Conservation (phyloP, 1,140 invertebrate genomes). For the Drosophila saltans region DNA sequence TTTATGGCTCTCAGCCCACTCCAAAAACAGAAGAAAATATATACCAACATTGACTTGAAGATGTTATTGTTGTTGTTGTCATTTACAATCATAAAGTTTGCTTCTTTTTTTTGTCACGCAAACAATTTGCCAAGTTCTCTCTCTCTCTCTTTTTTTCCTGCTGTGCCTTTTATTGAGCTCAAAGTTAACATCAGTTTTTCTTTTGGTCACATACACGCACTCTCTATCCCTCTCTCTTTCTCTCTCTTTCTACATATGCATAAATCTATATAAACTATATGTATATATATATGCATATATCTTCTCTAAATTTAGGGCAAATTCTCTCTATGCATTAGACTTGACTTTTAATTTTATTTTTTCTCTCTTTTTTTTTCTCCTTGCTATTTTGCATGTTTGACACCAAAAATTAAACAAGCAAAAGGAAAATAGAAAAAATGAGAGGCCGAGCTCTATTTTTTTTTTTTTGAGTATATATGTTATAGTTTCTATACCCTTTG, state of each 20-base stretch:
- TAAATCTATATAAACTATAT: not conserved
- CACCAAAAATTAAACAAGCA: constrained; percentile 19
- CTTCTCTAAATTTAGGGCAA: constrained; percentile 20
- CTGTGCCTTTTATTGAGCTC: constrained; percentile 61
- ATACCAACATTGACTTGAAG: constrained; percentile 31
- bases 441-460: too few relatives aligned
- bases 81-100: constrained; percentile 71
- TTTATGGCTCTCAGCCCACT: constrained; percentile 43
- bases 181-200: constrained; percentile 35
- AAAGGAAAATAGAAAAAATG: constrained; percentile 42
- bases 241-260: not conserved
- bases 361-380: constrained; percentile 1
- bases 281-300: not conserved
- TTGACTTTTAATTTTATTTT: constrained; percentile 31
- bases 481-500: not conserved
- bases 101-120: constrained; percentile 55
- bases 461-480: not conserved
- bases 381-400: constrained; percentile 49
- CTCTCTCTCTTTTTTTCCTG: constrained; percentile 20
- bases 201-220: constrained; percentile 2
- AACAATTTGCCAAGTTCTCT: constrained; percentile 57
- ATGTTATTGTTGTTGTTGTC: constrained; percentile 24
- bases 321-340: constrained; percentile 39
- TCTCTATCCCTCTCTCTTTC: constrained; percentile 1
- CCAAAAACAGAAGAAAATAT: not conserved